Conservation (phyloP, 2,797 vertebrate species). For the Sebastes dallii region DNA sequence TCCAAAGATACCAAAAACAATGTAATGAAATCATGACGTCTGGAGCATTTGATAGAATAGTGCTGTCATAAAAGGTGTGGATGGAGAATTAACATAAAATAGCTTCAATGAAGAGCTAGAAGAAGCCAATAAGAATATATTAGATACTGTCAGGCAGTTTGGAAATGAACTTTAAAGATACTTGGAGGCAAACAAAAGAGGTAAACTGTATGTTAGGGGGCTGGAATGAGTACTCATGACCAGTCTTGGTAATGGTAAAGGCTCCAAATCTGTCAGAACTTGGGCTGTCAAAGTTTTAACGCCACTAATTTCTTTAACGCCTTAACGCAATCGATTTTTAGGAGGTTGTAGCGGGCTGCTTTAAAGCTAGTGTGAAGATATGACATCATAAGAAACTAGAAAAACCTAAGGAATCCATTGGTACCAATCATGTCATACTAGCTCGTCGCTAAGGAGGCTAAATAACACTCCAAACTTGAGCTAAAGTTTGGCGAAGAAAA, state of each 20-base stretch:
- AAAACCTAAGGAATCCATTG: too few species aligned
- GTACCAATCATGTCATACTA: too few species aligned
- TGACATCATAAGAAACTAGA: too few species aligned
- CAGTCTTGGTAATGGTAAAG: neutral
- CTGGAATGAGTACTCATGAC: neutral
- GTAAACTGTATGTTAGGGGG: neutral
- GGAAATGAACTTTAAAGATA: neutral
- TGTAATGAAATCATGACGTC: neutral
- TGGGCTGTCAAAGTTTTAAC: too few species aligned
- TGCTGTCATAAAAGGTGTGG: neutral
- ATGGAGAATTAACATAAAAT: neutral
- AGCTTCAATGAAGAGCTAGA: neutral
- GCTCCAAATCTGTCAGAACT: neutral
- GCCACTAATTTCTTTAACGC: too few species aligned
- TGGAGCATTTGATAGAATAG: neutral
- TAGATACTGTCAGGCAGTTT: neutral
- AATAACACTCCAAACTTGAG: too few species aligned
- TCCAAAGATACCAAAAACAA: neutral
- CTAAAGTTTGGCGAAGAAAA: too few species aligned
- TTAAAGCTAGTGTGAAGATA: too few species aligned
- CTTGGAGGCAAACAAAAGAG: neutral
- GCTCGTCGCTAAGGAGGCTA: too few species aligned
- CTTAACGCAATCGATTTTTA: too few species aligned
- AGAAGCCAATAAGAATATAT: neutral
- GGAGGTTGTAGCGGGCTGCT: too few species aligned